Evolutionary conservation across 2,888 invertebrate genomes (phyloP), one percentile per base, ranked within the genome.

Genomic region (Meteorus colon): DNA sequence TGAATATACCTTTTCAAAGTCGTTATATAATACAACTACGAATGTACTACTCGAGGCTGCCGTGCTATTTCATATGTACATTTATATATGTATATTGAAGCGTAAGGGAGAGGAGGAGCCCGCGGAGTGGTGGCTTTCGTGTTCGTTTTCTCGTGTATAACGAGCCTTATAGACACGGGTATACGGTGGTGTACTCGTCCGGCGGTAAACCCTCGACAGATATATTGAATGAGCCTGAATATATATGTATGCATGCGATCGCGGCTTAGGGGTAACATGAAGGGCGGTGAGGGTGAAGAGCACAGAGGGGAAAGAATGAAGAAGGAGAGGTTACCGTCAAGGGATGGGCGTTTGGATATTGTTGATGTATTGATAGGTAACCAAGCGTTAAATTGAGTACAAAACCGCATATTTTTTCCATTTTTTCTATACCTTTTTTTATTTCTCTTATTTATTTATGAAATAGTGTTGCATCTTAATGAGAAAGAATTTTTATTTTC

Each of bases 81-180:
- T 34, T 1, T 29, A 34, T n/a, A 62, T 4, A 27, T 62, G 27
- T 62, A 63, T 19, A n/a, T 14, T 31, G n/a, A 5, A 29, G 31
- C 59, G 59, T 77, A 81, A 77, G 77, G 77, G 77, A 75, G 77
- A 74, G 78, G 79, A 19, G 55, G 19, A 55, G 55, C 6, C 19
- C 19, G 55, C 19, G 55, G 19, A 19, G 55, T 48, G n/a, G 48
- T n/a, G 78, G 81, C 75, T 80, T 81, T 66, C 59, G 45, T 66
- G 66, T 51, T 71, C 45, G 41, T 45, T 59, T 75, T 75, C 66
- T 71, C 75, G 71, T 75, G 71, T 72, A 75, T 71, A 75, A 75
- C 71, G 75, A 75, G 75, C 66, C 66, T 71, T 71, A 75, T 75
- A 71, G 66, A 71, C 66, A 51, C 51, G 29, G 10, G 60, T 66